Evolutionary conservation across 37 sponge, comb jelly and placozoan genomes (phyloP), one percentile per base, ranked within the genome.

Genomic region (Oscarella lobularis): DNA sequence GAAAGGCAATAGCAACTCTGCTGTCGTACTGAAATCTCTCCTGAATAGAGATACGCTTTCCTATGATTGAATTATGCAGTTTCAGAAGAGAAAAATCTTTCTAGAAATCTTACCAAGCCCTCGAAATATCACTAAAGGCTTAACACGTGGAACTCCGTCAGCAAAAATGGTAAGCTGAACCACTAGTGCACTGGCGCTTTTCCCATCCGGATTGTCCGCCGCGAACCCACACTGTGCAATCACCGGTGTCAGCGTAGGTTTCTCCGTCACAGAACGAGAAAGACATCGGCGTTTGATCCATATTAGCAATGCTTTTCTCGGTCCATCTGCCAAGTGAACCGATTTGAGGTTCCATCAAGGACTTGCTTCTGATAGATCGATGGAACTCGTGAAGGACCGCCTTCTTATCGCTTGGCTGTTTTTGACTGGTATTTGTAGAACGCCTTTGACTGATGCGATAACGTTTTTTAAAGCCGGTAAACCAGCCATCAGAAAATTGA

Each of bases 101-200:
- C n/a, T n/a, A n/a, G n/a, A n/a, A n/a, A n/a, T n/a, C n/a, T n/a
- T n/a, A n/a, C n/a, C n/a, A n/a, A n/a, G 83, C 83, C 73, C 77
- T 72, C 27, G 78, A 31, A 2, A n/a, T n/a, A n/a, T n/a, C n/a
- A n/a, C n/a, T n/a, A n/a, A n/a, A n/a, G n/a, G n/a, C n/a, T n/a
- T n/a, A n/a, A n/a, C n/a, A n/a, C n/a, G n/a, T n/a, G n/a, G n/a
- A n/a, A n/a, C n/a, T n/a, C n/a, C n/a, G n/a, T n/a, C n/a, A n/a
- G n/a, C n/a, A n/a, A n/a, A n/a, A n/a, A n/a, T n/a, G n/a, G n/a
- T n/a, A n/a, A n/a, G 78, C 78, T 2, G 78, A 66, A 35, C 78
- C 78, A 2, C 60, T 74, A n/a, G 73, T 83, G 37, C 83, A 83
- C 66, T 83, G 83, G 38, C 78, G 78, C 40, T 83, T 83, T 34